A percentile compares a stretch with the other conserved stretches of the same genome.
Evolutionary conservation across 2,113 vertebrate genomes (phyloP).

Genomic region (Oreochromis aureus): DNA sequence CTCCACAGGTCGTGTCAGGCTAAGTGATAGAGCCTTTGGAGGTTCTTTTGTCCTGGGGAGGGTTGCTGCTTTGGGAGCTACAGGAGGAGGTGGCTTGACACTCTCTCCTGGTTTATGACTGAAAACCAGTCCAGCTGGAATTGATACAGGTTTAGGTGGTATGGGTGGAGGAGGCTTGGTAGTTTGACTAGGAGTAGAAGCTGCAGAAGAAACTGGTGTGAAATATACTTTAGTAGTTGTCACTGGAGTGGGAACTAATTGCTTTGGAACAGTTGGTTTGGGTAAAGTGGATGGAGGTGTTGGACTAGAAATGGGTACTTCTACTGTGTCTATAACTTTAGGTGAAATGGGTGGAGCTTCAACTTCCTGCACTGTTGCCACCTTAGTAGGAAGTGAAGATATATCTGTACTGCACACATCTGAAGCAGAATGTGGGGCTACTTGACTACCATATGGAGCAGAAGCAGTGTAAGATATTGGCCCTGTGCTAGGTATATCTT

Average conservation of each 20-base stretch:
- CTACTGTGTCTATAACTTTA: slow-evolving; percentile 67
- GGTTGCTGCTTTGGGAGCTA: slow-evolving; percentile 72
- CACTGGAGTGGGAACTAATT: slow-evolving; percentile 17
- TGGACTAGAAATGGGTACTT: slow-evolving; percentile 65
- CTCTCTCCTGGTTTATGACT: slow-evolving; percentile 82
- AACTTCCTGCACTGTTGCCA: slow-evolving; percentile 20
- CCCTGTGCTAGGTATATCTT: slow-evolving; percentile 8
- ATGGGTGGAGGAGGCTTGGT: slow-evolving; percentile 87
- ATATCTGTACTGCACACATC: slow-evolving; percentile 28
- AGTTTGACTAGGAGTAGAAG: slow-evolving; percentile 29
- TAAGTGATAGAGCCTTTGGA: slow-evolving; percentile 82
- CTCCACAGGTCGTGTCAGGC: slow-evolving; percentile 80
- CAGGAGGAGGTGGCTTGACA: slow-evolving; percentile 80
- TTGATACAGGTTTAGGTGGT: slow-evolving; percentile 88
- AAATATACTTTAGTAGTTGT: slow-evolving; percentile 14
- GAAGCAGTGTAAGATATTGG: slow-evolving; percentile 30
- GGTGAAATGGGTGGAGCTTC: slow-evolving; percentile 51
- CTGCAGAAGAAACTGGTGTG: slow-evolving; percentile 40
- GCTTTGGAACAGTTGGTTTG: slow-evolving; percentile 75
- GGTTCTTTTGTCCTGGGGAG: slow-evolving; percentile 79
- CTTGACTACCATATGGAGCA: slow-evolving; percentile 60
- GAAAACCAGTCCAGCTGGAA: slow-evolving; percentile 88
- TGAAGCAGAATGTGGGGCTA: background rate
- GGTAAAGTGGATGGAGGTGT: slow-evolving; percentile 68
- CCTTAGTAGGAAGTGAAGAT: slow-evolving; percentile 36